Conservation (phyloP, 2,797 vertebrate genomes). For the Danio albolineatus region DNA sequence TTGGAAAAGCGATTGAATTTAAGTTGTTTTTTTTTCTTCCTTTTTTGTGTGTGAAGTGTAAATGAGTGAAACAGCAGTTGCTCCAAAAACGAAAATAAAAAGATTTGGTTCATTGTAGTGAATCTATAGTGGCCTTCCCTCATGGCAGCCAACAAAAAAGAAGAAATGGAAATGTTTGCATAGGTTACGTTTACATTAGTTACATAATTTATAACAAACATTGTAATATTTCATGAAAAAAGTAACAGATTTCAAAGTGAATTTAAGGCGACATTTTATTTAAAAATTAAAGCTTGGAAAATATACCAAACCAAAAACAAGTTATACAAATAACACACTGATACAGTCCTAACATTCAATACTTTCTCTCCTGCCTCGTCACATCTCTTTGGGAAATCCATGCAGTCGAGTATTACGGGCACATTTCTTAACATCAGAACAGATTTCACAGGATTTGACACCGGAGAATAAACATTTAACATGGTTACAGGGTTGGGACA, state of each 20-base stretch:
- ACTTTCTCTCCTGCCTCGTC: slow-evolving; percentile 4
- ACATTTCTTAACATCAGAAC: slow-evolving; percentile 14
- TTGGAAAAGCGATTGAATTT: no score
- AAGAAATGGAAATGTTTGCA: no score
- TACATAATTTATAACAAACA: no score
- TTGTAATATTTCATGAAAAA: no score
- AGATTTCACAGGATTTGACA: slow-evolving; percentile 19
- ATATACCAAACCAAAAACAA: not conserved
- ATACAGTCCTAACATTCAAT: slow-evolving; percentile 11
- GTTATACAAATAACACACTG: slow-evolving; percentile 28
- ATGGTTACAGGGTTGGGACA: not conserved
- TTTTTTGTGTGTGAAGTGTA: no score
- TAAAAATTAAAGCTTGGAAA: slow-evolving; percentile 12
- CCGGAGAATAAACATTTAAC: not conserved
- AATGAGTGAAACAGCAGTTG: no score
- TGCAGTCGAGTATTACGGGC: not conserved
- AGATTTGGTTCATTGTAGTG: no score
- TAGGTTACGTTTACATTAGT: no score
- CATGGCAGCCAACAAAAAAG: no score
- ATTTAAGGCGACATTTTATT: slow-evolving; percentile 21
- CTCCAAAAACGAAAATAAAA: no score
- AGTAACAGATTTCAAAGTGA: not conserved
- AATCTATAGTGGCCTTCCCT: no score
- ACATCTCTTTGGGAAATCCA: not conserved
- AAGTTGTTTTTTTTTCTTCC: no score